A percentile compares a stretch with the other conserved stretches of the same genome.
phyloP scores from a whole-genome alignment of 2,113 vertebrate species.

The Macquaria ambigua region DNA sequence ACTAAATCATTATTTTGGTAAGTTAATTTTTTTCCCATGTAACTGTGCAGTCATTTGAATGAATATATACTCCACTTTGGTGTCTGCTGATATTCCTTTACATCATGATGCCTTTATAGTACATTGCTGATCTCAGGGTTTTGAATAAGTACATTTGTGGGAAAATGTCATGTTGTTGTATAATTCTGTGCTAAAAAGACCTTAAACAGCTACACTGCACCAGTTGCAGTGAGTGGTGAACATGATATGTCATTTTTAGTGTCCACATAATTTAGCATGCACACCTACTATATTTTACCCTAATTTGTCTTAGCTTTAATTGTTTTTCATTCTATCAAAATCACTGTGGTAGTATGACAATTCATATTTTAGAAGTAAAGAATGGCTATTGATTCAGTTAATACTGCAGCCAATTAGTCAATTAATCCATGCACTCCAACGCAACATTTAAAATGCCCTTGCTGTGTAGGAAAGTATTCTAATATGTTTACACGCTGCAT shows the following conservation, averaged over 20 bases:
- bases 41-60: constrained; percentile 13
- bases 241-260: background rate
- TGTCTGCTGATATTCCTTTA: background rate
- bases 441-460: background rate
- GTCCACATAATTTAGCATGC: background rate
- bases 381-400: background rate
- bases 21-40: constrained; percentile 40
- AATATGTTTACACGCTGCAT: constrained; percentile 10
- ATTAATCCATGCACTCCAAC: background rate
- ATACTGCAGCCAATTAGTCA: background rate
- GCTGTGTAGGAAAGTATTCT: background rate
- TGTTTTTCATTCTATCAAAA: background rate
- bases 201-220: background rate
- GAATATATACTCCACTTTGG: background rate
- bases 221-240: background rate
- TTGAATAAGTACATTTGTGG: background rate
- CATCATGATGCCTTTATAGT: background rate
- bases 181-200: background rate
- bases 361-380: background rate
- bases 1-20: constrained; percentile 63
- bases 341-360: background rate
- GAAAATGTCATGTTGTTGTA: background rate
- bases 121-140: background rate
- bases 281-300: background rate
- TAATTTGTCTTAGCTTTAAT: background rate